Base-by-base conservation (phyloP, 2,797 vertebrate species). In the Vespertilio murinus region DNA sequence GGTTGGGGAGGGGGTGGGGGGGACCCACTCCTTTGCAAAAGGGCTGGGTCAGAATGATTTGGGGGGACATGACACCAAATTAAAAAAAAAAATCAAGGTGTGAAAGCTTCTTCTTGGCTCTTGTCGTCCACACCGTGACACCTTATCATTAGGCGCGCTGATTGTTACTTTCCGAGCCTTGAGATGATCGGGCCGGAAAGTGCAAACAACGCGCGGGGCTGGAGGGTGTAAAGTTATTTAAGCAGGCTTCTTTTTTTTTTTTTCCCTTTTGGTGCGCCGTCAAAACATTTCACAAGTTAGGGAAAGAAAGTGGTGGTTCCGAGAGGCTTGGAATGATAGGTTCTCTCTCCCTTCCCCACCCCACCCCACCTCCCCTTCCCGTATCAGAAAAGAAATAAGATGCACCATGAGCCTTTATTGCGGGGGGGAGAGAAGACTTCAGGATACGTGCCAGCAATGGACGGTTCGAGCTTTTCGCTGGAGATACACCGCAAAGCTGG, bases 401-500 rank as follows among this genome's bases (percentile, higher is more conserved):
- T 96, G 97, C 90, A 98, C 98, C 97, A 98, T 80, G 95, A 97
- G 96, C 93, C 97, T 98, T 98, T 98, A 98, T 98, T 98, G 97
- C 96, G 75, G 94, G 93, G 97, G 93, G 97, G 96, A 97, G 96
- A 97, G 98, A 98, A 98, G 98, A 98, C 98, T 98, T 98, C 97
- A 98, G 98, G 98, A 97, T 98, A 97, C 96, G 97, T 98, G 98
- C 97, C 97, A 98, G 97, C 97, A 97, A 98, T 98, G 98, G 98
- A 98, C 98, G 98, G 98, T 98, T 98, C 65, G 92, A 98, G 96
- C 97, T 97, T 97, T 95, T 96, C 96, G 96, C 97, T 97, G 96
- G 97, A 98, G 97, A 98, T 97, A 96, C 96, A 88, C 92, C 95
- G 96, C 77, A 79, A 97, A 97, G 96, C 98, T 97, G 98, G 97